These are phyloP conservation scores for Drosophila kepulauana DNA, from an alignment of 1,140 invertebrate genomes.

Conservation along the genomic window DNA sequence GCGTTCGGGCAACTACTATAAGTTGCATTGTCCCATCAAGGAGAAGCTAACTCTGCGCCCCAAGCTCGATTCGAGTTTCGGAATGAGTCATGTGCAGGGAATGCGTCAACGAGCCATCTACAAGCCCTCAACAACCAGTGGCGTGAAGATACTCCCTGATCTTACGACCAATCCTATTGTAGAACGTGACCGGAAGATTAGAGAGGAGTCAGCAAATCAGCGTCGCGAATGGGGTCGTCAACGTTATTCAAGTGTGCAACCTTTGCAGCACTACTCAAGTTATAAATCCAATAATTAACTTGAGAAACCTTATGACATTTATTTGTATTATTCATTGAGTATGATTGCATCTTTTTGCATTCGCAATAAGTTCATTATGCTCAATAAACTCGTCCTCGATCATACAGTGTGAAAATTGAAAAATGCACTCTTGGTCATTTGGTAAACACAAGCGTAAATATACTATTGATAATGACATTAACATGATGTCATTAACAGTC, in stretches of 20 bases:
- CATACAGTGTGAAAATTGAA: too few species aligned
- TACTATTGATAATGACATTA: too few species aligned
- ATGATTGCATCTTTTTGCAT: too few species aligned
- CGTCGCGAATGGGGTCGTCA: slow-evolving; percentile 19
- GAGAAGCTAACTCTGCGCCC: slow-evolving; percentile 57
- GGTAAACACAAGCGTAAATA: too few species aligned
- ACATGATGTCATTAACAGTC: too few species aligned
- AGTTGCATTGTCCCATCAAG: slow-evolving; percentile 30
- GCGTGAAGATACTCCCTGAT: slow-evolving; percentile 45
- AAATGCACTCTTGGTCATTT: too few species aligned
- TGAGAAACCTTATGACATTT: too few species aligned
- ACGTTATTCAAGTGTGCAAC: background rate
- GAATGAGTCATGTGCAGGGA: slow-evolving; percentile 47
- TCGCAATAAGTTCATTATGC: too few species aligned
- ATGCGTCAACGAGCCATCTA: slow-evolving; percentile 35
- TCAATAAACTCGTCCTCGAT: too few species aligned
- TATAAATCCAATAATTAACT: background rate
- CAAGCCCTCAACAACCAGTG: slow-evolving; percentile 27
- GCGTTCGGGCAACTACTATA: slow-evolving; percentile 37
- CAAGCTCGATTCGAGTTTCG: slow-evolving; percentile 52
- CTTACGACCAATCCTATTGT: slow-evolving; percentile 29
- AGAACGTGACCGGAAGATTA: slow-evolving; percentile 35
- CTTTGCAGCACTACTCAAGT: background rate
- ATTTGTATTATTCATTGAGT: too few species aligned
- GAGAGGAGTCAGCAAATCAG: slow-evolving; percentile 37